Evolutionary conservation across 2,797 vertebrate genomes (phyloP).

Genomic region (Brachyalestes nurse): DNA sequence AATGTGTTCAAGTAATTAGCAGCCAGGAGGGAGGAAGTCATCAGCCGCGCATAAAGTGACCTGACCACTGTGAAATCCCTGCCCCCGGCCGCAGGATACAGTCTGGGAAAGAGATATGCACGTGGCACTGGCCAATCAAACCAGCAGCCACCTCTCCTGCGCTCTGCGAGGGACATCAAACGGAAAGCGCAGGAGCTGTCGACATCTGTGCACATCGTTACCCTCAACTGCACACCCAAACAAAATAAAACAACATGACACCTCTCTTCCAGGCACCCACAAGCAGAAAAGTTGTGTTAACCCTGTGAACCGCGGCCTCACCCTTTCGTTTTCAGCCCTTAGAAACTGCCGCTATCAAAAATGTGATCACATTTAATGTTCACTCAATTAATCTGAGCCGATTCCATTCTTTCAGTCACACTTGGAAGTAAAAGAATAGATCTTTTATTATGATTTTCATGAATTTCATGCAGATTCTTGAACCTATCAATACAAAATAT

Average conservation of each 20-base stretch:
- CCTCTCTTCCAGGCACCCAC: not conserved
- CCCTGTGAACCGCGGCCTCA: not conserved
- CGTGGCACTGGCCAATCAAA: constrained; percentile 49
- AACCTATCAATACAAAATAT: too few relatives aligned
- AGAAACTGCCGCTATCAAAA: not conserved
- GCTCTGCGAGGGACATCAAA: constrained; percentile 44
- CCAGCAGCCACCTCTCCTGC: constrained; percentile 43
- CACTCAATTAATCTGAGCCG: too few relatives aligned
- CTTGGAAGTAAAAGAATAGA: too few relatives aligned
- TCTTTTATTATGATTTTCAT: too few relatives aligned
- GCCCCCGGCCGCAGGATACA: constrained; percentile 73
- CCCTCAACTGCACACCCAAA: constrained; percentile 8
- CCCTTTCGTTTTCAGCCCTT: not conserved
- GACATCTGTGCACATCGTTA: constrained; percentile 46
- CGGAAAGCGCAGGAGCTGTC: constrained; percentile 5
- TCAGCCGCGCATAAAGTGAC: constrained; percentile 79
- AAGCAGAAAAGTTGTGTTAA: not conserved
- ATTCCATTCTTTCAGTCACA: too few relatives aligned
- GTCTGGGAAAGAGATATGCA: constrained; percentile 74
- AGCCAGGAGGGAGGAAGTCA: constrained; percentile 79
- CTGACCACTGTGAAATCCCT: constrained; percentile 79
- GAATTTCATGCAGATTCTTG: too few relatives aligned
- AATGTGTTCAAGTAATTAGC: constrained; percentile 84
- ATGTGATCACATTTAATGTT: too few relatives aligned
- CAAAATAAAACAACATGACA: constrained; percentile 26